These are phyloP conservation scores for Drosophila repletoides DNA, from an alignment of 1,140 invertebrate species.

Conservation along the genomic window DNA sequence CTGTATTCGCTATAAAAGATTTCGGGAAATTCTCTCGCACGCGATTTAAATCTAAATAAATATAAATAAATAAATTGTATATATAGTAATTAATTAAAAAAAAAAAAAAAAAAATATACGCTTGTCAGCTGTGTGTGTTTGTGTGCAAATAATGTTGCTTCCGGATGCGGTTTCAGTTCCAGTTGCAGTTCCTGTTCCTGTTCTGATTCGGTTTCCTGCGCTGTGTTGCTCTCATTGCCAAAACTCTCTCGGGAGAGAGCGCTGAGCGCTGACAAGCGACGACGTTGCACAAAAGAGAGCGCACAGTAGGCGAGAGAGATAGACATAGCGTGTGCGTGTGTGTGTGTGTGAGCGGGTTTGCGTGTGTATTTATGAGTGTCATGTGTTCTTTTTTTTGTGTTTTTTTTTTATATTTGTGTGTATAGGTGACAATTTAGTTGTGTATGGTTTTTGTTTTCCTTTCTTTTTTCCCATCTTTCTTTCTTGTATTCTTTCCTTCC, in stretches of 20 bases:
- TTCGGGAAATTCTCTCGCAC: slow-evolving; percentile 56
- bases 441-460: slow-evolving; percentile 72
- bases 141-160: too few relatives aligned
- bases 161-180: background rate
- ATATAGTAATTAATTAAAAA: slow-evolving; percentile 70
- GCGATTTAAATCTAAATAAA: slow-evolving; percentile 72
- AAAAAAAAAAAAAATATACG: slow-evolving; percentile 79
- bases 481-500: slow-evolving; percentile 1
- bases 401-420: slow-evolving; percentile 8
- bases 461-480: slow-evolving; percentile 36
- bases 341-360: background rate
- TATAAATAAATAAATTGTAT: slow-evolving; percentile 80
- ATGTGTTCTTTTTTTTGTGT: slow-evolving; percentile 28
- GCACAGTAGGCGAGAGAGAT: slow-evolving; percentile 11
- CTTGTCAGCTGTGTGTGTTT: slow-evolving; percentile 50
- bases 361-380: slow-evolving; percentile 1
- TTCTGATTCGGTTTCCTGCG: background rate
- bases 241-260: slow-evolving; percentile 31
- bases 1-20: background rate
- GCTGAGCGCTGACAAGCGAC: slow-evolving; percentile 23
- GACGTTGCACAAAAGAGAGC: background rate
- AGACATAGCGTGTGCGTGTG: slow-evolving; percentile 1
- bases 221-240: slow-evolving; percentile 20
- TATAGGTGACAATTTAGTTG: slow-evolving; percentile 61
- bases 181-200: background rate